Conservation (phyloP, 2,888 invertebrate species). For the Tipula lateralis region DNA sequence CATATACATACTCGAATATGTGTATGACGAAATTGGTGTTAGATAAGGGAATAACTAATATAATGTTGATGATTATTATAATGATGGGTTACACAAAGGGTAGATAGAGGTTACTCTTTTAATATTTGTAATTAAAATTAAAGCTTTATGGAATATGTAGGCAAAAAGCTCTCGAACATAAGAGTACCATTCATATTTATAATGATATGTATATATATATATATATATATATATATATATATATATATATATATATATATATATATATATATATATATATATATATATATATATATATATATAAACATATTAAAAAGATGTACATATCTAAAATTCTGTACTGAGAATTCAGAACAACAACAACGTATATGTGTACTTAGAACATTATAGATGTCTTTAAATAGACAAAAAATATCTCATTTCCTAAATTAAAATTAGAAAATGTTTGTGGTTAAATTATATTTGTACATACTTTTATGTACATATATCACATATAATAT, state of each 20-base stretch:
- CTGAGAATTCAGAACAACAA: background rate
- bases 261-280: background rate
- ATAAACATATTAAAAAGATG: background rate
- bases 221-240: background rate
- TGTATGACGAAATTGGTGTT: background rate
- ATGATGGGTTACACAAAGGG: background rate
- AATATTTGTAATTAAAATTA: background rate
- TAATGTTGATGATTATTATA: background rate
- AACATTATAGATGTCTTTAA: too few species aligned
- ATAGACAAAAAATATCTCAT: background rate
- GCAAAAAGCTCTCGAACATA: background rate
- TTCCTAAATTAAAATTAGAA: background rate
- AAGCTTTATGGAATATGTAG: background rate
- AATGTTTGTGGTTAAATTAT: background rate
- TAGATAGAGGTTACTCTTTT: background rate
- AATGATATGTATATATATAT: background rate
- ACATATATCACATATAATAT: too few species aligned
- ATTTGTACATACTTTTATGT: too few species aligned
- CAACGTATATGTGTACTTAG: background rate
- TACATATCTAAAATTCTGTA: background rate
- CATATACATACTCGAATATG: background rate
- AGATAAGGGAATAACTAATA: constrained; percentile 1
- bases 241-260: background rate
- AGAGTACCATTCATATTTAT: background rate
- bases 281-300: background rate